Evolutionary conservation across 2,113 vertebrate genomes (phyloP).

Genomic region (Alethe castanea): DNA sequence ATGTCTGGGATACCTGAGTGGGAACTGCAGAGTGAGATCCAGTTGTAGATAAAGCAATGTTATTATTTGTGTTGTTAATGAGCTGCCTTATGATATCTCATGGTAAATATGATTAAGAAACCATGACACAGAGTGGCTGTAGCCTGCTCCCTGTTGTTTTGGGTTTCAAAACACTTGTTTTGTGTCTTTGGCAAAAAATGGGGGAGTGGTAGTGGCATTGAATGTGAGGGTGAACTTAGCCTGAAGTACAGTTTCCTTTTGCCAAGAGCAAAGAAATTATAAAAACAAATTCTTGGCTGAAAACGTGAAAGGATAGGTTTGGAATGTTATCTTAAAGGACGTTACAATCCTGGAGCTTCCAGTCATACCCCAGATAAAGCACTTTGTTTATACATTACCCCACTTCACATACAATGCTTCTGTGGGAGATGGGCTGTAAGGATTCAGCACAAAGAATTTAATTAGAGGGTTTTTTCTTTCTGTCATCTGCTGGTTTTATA

Average conservation of each 20-base stretch:
- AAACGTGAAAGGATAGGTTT: conserved; percentile 77
- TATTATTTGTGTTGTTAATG: background rate
- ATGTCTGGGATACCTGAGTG: background rate
- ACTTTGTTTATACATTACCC: conserved; percentile 71
- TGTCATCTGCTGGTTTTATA: background rate
- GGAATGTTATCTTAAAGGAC: conserved; percentile 81
- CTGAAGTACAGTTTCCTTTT: conserved; percentile 47
- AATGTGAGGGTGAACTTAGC: conserved; percentile 1
- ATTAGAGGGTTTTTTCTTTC: background rate
- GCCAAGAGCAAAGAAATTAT: conserved; percentile 73
- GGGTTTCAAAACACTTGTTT: conserved; percentile 20
- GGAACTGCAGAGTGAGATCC: background rate
- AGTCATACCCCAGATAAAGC: conserved; percentile 73
- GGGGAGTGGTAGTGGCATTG: background rate
- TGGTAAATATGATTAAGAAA: background rate
- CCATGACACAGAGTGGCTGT: background rate
- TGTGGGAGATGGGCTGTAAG: background rate
- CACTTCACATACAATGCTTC: conserved; percentile 50
- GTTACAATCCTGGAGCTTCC: conserved; percentile 71
- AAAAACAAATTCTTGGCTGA: conserved; percentile 80
- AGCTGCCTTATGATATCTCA: background rate
- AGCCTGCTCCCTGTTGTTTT: background rate
- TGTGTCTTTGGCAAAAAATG: conserved; percentile 8
- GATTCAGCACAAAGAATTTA: background rate
- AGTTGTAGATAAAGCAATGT: background rate